Percentiles rank a stretch among this genome's conserved stretches.
Evolutionary conservation across 2,113 vertebrate genomes (phyloP).

Genomic region (Rhinolophus ferrumequinum): DNA sequence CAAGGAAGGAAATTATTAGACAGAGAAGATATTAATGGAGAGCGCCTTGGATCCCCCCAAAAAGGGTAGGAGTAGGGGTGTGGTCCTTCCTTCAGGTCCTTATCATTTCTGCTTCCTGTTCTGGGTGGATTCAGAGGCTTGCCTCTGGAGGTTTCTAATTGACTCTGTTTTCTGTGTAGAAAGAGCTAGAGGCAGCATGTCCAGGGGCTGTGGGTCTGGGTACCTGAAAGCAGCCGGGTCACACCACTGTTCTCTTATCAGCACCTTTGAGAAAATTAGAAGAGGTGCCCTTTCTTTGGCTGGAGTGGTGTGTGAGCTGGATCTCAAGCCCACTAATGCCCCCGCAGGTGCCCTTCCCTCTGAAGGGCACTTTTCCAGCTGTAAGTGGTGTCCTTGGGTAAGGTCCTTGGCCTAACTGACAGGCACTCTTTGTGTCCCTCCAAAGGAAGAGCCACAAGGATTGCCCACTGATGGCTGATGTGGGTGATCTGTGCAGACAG

Average conservation of each 20-base stretch:
- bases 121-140: neutral
- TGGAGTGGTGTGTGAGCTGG: neutral
- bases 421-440: neutral
- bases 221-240: neutral
- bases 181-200: neutral
- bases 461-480: accelerated
- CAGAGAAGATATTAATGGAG: neutral
- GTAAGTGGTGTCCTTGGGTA: no score
- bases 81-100: neutral
- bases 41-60: neutral
- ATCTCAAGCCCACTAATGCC: neutral
- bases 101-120: neutral
- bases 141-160: neutral
- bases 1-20: neutral
- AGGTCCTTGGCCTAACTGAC: neutral
- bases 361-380: neutral
- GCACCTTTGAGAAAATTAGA: neutral
- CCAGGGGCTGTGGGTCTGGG: no score
- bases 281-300: neutral
- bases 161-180: neutral
- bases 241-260: accelerated
- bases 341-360: neutral
- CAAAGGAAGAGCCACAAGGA: neutral
- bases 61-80: neutral
- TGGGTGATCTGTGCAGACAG: neutral